phyloP scores from a whole-genome alignment of 2,797 vertebrate species.

The Hephaestus fuliginosus region DNA sequence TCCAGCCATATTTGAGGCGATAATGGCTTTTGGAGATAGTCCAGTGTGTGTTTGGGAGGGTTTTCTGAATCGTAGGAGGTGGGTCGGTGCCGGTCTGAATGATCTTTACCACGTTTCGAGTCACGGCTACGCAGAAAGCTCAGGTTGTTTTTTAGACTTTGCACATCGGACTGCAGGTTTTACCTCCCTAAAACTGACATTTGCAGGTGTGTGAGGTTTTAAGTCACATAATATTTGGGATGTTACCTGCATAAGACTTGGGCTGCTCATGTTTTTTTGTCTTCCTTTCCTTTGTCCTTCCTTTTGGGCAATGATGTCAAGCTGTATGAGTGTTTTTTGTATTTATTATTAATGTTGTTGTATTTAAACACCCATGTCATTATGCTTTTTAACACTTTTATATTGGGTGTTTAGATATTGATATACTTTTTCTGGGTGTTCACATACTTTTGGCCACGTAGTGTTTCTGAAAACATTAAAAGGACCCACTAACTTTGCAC shows the following conservation, averaged over 20 bases:
- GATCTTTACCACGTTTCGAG: neutral
- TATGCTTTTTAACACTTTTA: too few relatives aligned
- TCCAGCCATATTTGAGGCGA: neutral
- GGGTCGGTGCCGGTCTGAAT: neutral
- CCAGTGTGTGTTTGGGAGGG: neutral
- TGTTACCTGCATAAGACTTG: neutral
- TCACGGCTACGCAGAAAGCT: neutral
- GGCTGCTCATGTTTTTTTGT: neutral
- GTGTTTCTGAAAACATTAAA: neutral
- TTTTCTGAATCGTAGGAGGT: neutral
- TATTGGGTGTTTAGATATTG: neutral
- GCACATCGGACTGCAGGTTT: neutral
- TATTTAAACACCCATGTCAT: neutral
- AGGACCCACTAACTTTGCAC: neutral
- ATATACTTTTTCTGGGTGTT: neutral
- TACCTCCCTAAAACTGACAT: neutral
- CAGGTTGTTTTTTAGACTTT: slow-evolving; percentile 2
- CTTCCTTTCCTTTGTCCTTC: neutral
- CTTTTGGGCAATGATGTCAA: neutral
- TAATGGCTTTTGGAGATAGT: neutral
- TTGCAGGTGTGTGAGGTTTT: neutral
- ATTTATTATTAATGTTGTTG: neutral
- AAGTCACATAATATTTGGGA: too few relatives aligned
- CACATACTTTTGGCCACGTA: neutral
- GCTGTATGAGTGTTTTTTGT: neutral